Evolutionary conservation across 1,140 invertebrate genomes (phyloP).

Genomic region (Drosophila navojoa): DNA sequence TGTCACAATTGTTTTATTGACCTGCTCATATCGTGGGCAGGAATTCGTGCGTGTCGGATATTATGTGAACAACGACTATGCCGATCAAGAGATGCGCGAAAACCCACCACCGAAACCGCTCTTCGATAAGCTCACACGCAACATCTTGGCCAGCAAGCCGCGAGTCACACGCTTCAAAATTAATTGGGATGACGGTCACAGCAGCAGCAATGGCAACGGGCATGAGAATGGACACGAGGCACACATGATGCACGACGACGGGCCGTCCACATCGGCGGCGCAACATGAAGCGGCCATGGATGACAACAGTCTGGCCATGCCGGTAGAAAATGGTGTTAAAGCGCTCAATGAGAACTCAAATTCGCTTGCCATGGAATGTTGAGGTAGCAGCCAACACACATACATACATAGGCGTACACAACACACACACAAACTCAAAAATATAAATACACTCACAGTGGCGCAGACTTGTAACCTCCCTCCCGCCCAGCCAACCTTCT

Average conservation of each 20-base stretch:
- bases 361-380: conserved; percentile 83
- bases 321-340: conserved; percentile 73
- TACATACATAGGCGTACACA: neutral
- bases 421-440: conserved; percentile 14
- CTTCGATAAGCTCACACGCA: conserved; percentile 97
- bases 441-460: conserved; percentile 26
- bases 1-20: conserved; percentile 98
- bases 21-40: conserved; percentile 95
- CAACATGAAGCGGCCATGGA: conserved; percentile 59
- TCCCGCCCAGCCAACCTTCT: conserved; percentile 12
- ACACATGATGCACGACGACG: conserved; percentile 50
- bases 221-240: conserved; percentile 54
- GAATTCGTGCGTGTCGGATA: conserved; percentile 99
- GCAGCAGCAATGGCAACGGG: conserved; percentile 64
- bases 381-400: conserved; percentile 31
- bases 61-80: conserved; percentile 99
- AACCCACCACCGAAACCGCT: conserved; percentile 96
- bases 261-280: conserved; percentile 51
- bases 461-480: conserved; percentile 33
- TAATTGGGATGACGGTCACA: conserved; percentile 94
- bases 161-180: conserved; percentile 98
- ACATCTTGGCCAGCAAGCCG: conserved; percentile 97
- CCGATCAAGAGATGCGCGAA: conserved; percentile 95
- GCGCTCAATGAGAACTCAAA: conserved; percentile 83
- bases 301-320: conserved; percentile 78